Percentiles rank a stretch among this genome's conserved stretches.
These are phyloP conservation scores for Notolepis coatsorum DNA, from an alignment of 2,797 vertebrate species.

Conservation along the genomic window DNA sequence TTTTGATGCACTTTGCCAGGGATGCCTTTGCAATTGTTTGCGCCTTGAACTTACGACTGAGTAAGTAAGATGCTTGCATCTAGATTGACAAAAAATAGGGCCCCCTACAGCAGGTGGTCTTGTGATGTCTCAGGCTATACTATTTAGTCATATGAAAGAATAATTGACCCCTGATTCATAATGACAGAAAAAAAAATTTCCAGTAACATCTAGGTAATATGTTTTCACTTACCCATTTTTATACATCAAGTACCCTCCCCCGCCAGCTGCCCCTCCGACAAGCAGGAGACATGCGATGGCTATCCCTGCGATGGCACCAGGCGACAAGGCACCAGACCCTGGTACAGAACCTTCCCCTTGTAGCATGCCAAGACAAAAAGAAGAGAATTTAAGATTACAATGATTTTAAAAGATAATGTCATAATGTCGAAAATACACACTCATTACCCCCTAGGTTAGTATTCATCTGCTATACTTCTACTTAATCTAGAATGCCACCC, in stretches of 20 bases:
- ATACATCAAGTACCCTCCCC: neutral
- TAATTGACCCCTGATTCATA: neutral
- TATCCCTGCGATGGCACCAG: conserved; percentile 64
- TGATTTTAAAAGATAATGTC: neutral
- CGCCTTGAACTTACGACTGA: too few species aligned
- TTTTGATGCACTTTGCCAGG: too few species aligned
- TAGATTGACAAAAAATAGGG: too few species aligned
- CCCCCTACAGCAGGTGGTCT: too few species aligned
- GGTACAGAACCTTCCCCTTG: accelerated
- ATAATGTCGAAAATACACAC: neutral
- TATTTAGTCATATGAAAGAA: neutral
- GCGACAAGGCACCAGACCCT: neutral
- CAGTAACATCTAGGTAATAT: neutral
- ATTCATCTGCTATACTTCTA: too few species aligned
- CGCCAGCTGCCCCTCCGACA: neutral
- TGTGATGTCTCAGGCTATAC: neutral
- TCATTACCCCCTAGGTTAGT: too few species aligned
- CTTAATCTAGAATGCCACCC: too few species aligned
- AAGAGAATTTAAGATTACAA: neutral
- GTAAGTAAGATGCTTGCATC: too few species aligned
- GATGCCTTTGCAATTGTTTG: too few species aligned
- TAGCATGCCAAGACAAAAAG: neutral
- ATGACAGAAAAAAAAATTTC: neutral
- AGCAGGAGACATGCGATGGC: conserved; percentile 41
- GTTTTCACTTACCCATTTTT: conserved; percentile 45